Percentiles rank a stretch among this genome's conserved stretches.
Evolutionary conservation across 2,797 vertebrate species (phyloP).

Genomic region (Gymnodraco acuticeps): DNA sequence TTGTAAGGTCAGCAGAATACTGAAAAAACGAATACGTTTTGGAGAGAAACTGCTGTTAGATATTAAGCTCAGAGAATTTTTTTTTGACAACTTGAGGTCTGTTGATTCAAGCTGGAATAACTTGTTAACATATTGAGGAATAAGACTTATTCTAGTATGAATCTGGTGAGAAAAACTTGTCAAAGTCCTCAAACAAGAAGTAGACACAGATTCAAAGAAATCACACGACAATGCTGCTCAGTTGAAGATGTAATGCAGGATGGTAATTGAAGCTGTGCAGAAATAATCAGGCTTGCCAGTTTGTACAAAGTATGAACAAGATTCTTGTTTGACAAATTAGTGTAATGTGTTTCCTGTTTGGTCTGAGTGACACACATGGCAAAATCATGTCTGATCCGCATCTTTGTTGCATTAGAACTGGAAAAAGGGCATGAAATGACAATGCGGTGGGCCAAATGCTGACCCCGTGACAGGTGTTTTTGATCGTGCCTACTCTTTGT

Average conservation of each 20-base stretch:
- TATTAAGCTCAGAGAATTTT: neutral
- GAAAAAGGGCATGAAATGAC: neutral
- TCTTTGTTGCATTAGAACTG: neutral
- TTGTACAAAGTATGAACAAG: neutral
- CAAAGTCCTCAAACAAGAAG: neutral
- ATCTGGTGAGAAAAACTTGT: slow-evolving; percentile 3
- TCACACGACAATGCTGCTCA: neutral
- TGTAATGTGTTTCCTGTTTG: slow-evolving; percentile 12
- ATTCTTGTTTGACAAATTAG: neutral
- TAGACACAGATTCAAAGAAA: neutral
- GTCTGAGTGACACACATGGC: neutral
- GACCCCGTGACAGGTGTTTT: slow-evolving; percentile 3
- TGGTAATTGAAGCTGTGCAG: neutral
- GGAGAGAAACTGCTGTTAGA: neutral
- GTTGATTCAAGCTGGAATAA: neutral
- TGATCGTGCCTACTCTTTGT: neutral
- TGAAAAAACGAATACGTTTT: neutral
- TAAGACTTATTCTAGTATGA: neutral
- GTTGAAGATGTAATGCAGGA: neutral
- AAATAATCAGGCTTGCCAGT: neutral
- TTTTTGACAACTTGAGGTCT: neutral
- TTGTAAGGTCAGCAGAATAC: slow-evolving; percentile 5
- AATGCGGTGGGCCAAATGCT: neutral
- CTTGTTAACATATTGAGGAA: neutral
- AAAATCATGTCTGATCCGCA: neutral